Conservation (phyloP, 2,113 vertebrate species). For the Rhabdornis inornatus region DNA sequence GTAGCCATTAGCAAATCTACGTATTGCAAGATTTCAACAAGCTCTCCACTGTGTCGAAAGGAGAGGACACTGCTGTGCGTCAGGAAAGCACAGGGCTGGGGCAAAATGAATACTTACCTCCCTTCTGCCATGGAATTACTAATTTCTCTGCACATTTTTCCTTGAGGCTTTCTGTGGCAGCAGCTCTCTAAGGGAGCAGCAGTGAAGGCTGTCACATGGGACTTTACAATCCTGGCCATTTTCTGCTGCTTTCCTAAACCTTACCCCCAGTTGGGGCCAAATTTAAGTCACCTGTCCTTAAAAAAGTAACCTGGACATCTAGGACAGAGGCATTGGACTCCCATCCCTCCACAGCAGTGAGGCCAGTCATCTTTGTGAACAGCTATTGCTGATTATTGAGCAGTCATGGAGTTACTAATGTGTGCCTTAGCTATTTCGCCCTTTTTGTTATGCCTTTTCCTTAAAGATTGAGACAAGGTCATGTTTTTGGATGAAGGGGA, state of each 20-base stretch:
- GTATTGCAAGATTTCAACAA: conserved; percentile 19
- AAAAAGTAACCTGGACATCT: background rate
- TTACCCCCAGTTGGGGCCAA: background rate
- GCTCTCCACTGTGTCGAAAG: background rate
- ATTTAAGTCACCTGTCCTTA: background rate
- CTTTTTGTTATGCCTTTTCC: background rate
- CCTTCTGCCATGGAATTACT: background rate
- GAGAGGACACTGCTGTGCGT: background rate
- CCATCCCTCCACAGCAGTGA: background rate
- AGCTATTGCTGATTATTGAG: background rate
- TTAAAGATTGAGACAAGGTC: background rate
- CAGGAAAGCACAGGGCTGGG: background rate
- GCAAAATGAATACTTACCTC: background rate
- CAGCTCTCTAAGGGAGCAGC: background rate
- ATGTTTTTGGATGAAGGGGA: background rate
- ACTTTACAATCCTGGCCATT: background rate
- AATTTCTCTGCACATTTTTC: background rate
- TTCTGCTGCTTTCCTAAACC: background rate
- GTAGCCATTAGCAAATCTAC: conserved; percentile 56
- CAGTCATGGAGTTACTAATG: background rate
- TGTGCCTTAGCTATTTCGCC: background rate
- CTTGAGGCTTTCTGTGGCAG: background rate
- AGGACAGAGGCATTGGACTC: background rate
- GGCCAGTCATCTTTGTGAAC: background rate
- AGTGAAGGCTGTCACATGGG: background rate